phyloP scores from a whole-genome alignment of 2,113 vertebrate species.

The Hyaena hyaena region DNA sequence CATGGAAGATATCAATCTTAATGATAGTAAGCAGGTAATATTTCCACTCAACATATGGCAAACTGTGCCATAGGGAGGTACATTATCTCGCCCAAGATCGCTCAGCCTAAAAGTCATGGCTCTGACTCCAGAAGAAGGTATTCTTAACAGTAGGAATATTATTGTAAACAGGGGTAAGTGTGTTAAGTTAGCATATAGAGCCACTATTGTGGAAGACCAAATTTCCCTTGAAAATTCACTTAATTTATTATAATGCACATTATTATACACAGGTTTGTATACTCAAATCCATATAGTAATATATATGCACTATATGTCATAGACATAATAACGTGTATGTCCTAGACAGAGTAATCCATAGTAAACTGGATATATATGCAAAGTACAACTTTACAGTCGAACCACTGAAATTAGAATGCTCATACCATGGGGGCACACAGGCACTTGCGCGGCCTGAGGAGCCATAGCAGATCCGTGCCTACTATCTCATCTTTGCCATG shows the following conservation, averaged over 20 bases:
- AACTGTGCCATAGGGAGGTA: background rate
- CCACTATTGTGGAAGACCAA: background rate
- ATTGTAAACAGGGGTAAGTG: background rate
- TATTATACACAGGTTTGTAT: background rate
- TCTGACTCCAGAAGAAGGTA: background rate
- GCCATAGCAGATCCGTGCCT: background rate
- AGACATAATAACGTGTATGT: background rate
- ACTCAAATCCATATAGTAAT: background rate
- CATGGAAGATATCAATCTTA: background rate
- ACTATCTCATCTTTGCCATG: background rate
- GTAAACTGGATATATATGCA: background rate
- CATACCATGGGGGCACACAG: background rate
- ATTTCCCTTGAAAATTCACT: constrained; percentile 3
- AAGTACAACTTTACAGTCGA: background rate
- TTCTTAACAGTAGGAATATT: background rate
- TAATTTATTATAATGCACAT: background rate
- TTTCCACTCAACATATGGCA: background rate
- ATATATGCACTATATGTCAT: background rate
- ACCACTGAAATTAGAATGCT: background rate
- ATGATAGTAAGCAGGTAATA: background rate
- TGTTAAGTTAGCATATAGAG: background rate
- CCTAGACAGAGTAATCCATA: background rate
- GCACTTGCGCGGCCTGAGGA: background rate
- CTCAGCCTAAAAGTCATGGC: background rate
- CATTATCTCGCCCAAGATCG: background rate